Conservation (phyloP, 2,888 invertebrate species). For the Lasioglossum villosulum region DNA sequence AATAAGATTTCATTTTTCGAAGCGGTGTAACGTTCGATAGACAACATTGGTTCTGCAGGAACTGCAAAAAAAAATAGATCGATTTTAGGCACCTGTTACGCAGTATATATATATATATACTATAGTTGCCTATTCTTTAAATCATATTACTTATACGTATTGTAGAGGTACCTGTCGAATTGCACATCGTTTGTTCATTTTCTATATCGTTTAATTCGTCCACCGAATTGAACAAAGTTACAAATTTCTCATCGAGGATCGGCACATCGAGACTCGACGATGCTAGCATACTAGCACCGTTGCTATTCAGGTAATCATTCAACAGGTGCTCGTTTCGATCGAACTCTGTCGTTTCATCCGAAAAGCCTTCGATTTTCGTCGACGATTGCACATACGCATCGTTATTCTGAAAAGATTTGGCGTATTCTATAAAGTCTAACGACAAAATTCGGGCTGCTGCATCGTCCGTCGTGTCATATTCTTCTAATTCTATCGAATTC, state of each 20-base stretch:
- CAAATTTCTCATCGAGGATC: not conserved
- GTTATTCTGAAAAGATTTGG: not conserved
- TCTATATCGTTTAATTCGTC: not conserved
- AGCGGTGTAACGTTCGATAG: conserved; percentile 5
- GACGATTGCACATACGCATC: conserved; percentile 11
- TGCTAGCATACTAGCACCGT: not conserved
- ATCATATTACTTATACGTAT: not conserved
- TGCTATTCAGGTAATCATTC: conserved; percentile 4
- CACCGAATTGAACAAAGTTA: not conserved
- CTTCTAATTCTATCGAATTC: conserved; percentile 23
- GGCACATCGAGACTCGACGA: not conserved
- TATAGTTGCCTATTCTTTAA: not conserved
- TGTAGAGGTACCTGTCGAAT: not conserved
- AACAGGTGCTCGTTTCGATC: not conserved
- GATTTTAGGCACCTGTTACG: conserved; percentile 13
- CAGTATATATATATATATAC: too few relatives aligned
- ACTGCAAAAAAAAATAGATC: conserved; percentile 57
- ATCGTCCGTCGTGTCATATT: conserved; percentile 21
- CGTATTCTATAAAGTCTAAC: conserved; percentile 8
- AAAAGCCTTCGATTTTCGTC: not conserved
- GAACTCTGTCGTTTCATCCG: not conserved
- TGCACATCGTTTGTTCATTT: not conserved
- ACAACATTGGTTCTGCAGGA: conserved; percentile 60
- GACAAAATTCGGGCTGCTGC: not conserved
- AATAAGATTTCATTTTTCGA: conserved; percentile 62